Conservation (phyloP, 1,140 invertebrate species). For the Rhopalosiphum maidis region DNA sequence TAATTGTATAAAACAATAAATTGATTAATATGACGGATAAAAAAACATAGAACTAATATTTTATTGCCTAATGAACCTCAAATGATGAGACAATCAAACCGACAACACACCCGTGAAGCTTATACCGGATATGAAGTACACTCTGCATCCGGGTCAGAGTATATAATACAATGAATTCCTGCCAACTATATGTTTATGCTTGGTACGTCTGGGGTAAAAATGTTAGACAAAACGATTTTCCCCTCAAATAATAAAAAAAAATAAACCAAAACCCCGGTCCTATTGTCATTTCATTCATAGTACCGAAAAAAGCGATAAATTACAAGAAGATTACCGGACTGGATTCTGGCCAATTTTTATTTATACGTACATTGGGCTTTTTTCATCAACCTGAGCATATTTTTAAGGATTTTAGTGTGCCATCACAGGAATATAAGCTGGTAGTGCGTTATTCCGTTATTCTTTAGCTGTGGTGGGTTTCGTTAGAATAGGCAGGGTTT, state of each 20-base stretch:
- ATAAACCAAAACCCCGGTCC: conserved; percentile 44
- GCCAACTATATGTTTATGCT: conserved; percentile 53
- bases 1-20: neutral
- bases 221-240: conserved; percentile 53
- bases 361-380: conserved; percentile 46
- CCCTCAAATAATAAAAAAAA: conserved; percentile 39
- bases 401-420: conserved; percentile 23
- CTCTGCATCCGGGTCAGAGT: conserved; percentile 26
- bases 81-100: conserved; percentile 29
- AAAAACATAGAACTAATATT: neutral
- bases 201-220: neutral
- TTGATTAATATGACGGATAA: neutral
- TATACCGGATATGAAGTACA: conserved; percentile 18
- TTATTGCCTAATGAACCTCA: neutral
- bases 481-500: neutral
- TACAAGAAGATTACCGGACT: conserved; percentile 50
- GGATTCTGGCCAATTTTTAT: conserved; percentile 49
- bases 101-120: conserved; percentile 23
- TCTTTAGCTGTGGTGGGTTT: neutral
- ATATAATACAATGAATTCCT: conserved; percentile 30
- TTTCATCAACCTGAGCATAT: conserved; percentile 36
- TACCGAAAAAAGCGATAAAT: conserved; percentile 53
- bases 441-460: neutral
- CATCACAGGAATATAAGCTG: neutral
- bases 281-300: conserved; percentile 55